Evolutionary conservation across 2,113 vertebrate species (phyloP).

Genomic region (Arvicanthis niloticus): DNA sequence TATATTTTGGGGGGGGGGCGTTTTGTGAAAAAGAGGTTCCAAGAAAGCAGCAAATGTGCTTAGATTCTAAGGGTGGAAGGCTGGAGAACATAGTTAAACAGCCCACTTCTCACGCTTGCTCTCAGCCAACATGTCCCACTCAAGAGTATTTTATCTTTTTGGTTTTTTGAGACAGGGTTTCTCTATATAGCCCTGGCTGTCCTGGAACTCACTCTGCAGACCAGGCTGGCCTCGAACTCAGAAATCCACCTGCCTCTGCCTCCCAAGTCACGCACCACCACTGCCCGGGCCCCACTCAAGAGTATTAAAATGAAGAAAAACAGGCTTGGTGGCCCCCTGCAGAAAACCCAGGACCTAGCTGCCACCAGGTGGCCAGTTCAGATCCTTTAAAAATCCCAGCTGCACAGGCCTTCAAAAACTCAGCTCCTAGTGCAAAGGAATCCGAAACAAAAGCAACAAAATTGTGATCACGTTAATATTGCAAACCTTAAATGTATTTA

Average conservation of each 20-base stretch:
- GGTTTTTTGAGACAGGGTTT: too few species aligned
- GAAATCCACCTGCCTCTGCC: too few species aligned
- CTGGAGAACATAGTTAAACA: neutral
- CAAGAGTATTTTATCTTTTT: neutral
- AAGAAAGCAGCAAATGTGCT: neutral
- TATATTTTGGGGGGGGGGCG: neutral
- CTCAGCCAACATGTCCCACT: neutral
- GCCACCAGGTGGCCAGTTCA: neutral
- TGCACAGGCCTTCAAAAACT: constrained; percentile 12
- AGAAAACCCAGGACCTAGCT: neutral
- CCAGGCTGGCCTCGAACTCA: too few species aligned
- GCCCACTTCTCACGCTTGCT: neutral
- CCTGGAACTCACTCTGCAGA: too few species aligned
- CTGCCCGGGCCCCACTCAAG: neutral
- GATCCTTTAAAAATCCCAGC: neutral
- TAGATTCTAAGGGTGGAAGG: neutral
- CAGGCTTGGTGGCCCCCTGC: neutral
- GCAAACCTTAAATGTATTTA: constrained; percentile 30
- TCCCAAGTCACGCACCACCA: too few species aligned
- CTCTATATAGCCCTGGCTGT: too few species aligned
- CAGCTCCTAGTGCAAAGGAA: constrained; percentile 28
- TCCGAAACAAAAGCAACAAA: neutral
- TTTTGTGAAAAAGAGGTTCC: constrained; percentile 46
- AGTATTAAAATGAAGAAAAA: neutral
- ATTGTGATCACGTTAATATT: neutral